Evolutionary conservation across 2,797 vertebrate genomes (phyloP).

Genomic region (Sebastes matsubarae): DNA sequence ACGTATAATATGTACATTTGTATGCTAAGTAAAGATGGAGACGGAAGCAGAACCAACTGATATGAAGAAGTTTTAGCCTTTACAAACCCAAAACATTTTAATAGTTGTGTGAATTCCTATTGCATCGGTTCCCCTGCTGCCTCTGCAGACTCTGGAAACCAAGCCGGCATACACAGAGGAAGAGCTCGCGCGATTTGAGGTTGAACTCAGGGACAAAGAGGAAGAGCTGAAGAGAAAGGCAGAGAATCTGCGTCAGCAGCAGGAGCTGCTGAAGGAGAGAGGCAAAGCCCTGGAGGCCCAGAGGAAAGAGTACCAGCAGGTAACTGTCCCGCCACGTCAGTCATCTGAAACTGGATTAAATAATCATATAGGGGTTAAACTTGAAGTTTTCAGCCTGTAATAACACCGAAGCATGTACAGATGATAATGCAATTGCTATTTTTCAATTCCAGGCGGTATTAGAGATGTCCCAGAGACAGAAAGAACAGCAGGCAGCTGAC

Average conservation of each 20-base stretch:
- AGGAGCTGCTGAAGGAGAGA: constrained; percentile 83
- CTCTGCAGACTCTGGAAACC: constrained; percentile 85
- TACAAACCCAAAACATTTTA: neutral
- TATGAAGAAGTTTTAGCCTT: neutral
- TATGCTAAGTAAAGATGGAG: neutral
- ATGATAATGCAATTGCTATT: neutral
- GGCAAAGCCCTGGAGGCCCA: constrained; percentile 89
- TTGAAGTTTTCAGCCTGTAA: neutral
- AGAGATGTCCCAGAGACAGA: constrained; percentile 91
- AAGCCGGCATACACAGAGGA: constrained; percentile 88
- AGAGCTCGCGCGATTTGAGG: constrained; percentile 88
- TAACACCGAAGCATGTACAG: neutral
- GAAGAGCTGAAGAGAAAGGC: constrained; percentile 86
- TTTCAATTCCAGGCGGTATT: constrained; percentile 82
- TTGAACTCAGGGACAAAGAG: constrained; percentile 85
- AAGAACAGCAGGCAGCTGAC: constrained; percentile 77
- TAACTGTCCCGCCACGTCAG: constrained; percentile 26
- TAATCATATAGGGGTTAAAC: neutral
- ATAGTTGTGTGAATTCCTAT: neutral
- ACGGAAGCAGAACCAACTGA: neutral
- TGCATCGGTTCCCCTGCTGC: neutral
- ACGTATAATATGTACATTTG: neutral
- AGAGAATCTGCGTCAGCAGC: constrained; percentile 82
- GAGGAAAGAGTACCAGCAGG: constrained; percentile 92
- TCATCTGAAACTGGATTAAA: neutral